Evolutionary conservation across 2,113 vertebrate species (phyloP).

Genomic region (Ammodytes dubius): DNA sequence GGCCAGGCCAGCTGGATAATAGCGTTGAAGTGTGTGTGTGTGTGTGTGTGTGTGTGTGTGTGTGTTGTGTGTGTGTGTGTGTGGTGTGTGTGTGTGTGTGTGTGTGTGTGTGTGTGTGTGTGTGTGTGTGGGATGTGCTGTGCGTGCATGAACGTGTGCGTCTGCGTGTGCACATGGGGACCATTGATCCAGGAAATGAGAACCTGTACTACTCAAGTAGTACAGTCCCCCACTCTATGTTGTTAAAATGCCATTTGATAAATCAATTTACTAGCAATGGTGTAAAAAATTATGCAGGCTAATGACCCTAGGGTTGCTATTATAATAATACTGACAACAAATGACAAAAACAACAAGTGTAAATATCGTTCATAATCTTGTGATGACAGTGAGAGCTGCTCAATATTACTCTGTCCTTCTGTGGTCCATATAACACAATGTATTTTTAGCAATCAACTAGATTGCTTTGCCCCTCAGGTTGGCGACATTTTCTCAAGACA

Average conservation of each 20-base stretch:
- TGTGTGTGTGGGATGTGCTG: background rate
- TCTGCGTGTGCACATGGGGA: background rate
- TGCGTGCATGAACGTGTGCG: slow-evolving; percentile 5
- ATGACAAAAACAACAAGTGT: slow-evolving; percentile 54
- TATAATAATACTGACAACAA: slow-evolving; percentile 59
- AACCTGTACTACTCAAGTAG: slow-evolving; percentile 40
- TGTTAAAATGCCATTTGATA: slow-evolving; percentile 68
- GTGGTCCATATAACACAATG: slow-evolving; percentile 73
- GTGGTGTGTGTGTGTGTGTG: slow-evolving; percentile 15
- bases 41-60: slow-evolving; percentile 25
- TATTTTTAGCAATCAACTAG: slow-evolving; percentile 84
- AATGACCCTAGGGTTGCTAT: slow-evolving; percentile 55
- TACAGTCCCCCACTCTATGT: slow-evolving; percentile 19
- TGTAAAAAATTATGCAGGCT: slow-evolving; percentile 62
- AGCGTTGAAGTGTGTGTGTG: slow-evolving; percentile 17
- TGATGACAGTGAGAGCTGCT: slow-evolving; percentile 55
- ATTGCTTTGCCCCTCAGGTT: slow-evolving; percentile 79
- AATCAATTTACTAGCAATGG: slow-evolving; percentile 69
- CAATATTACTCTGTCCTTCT: slow-evolving; percentile 56
- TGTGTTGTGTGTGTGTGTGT: slow-evolving; percentile 18
- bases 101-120: slow-evolving; percentile 23
- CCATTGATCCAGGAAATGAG: slow-evolving; percentile 68
- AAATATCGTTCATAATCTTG: slow-evolving; percentile 57
- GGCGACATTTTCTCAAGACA: slow-evolving; percentile 70
- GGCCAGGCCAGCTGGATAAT: slow-evolving; percentile 57